Base-by-base conservation (phyloP, 2,113 vertebrate species). In the Hydropotes inermis region DNA sequence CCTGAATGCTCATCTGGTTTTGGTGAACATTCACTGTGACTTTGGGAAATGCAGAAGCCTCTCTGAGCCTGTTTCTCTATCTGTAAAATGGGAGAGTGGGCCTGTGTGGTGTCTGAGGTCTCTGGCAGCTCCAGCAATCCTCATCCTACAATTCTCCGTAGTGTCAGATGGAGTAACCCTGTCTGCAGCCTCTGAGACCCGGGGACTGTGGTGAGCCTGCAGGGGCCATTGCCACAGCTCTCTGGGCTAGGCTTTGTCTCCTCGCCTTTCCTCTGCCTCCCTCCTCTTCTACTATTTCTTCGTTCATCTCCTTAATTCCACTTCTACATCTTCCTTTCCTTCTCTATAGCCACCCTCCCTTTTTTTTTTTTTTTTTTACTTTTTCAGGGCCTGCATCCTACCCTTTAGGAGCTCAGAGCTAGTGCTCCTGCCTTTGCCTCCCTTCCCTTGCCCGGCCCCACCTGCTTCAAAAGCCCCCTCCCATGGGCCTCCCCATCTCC, bases 391-490 rank as follows among this genome's bases (percentile, higher is more conserved):
- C 28, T 6, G 30, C 30, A 21, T 52, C 82, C 50, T 81, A 67
- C 55, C 70, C 50, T 10, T 83, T 13, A 57, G 78, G 43, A 36
- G 61, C 60, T 89, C 21, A 36, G 45, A 96, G 93, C 67, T 54
- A 47, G 58, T 6, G 13, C 55, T 23, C 36, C 54, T 23, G 10
- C 45, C 8, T 87, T 86, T 50, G 76, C 76, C 13, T 16, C 6
- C 43, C 58, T 81, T 82, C 60, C 61, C 15, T 55, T 50, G 43
- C 15, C 23, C 14, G 23, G 64, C 28, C 84, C 92, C 91, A 96
- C 74, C 96, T 95, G 83, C 94, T 91, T 27, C 70, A 27, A 84
- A 21, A 91, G 60, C 64, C 76, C 89, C 95, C 67, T 57, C 86
- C 55, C 17, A 5, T 2, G 7, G 39, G 47, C 87, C 96, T 94